Conservation (phyloP, 2,113 vertebrate genomes). For the Garra rufa region DNA sequence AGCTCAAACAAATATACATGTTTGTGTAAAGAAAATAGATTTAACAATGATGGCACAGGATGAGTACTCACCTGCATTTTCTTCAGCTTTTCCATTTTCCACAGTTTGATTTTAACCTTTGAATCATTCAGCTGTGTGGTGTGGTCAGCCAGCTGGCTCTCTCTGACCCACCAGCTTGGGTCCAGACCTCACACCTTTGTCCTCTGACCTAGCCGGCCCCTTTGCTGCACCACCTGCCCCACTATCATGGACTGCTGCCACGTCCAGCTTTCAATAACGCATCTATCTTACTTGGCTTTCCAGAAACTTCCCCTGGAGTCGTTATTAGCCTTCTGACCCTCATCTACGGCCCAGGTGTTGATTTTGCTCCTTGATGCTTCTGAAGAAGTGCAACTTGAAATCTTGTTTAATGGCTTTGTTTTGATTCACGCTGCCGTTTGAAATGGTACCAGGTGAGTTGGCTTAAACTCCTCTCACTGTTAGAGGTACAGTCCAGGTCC, state of each 20-base stretch:
- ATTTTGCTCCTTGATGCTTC: background rate
- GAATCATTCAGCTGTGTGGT: slow-evolving; percentile 28
- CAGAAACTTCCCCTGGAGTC: slow-evolving; percentile 30
- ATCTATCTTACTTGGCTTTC: slow-evolving; percentile 12
- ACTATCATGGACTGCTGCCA: background rate
- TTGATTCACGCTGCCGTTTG: background rate
- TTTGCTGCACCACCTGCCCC: slow-evolving; percentile 27
- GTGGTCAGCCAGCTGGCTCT: slow-evolving; percentile 39
- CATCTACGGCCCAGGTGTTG: slow-evolving; percentile 19
- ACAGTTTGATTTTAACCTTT: slow-evolving; percentile 32
- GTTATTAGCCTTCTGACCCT: slow-evolving; percentile 39
- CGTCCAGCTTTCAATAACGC: background rate
- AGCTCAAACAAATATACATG: background rate
- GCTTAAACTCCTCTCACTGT: background rate
- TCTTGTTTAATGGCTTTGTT: background rate
- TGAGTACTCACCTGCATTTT: background rate
- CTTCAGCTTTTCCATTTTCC: slow-evolving; percentile 28
- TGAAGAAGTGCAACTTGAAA: slow-evolving; percentile 12
- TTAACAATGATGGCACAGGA: background rate
- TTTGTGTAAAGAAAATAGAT: background rate
- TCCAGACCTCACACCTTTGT: slow-evolving; percentile 46
- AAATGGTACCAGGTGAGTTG: background rate
- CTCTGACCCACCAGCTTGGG: slow-evolving; percentile 25
- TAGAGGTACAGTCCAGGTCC: background rate
- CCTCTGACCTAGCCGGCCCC: slow-evolving; percentile 9